Conservation (phyloP, 2,797 vertebrate genomes). For the Eulemur coronatus region DNA sequence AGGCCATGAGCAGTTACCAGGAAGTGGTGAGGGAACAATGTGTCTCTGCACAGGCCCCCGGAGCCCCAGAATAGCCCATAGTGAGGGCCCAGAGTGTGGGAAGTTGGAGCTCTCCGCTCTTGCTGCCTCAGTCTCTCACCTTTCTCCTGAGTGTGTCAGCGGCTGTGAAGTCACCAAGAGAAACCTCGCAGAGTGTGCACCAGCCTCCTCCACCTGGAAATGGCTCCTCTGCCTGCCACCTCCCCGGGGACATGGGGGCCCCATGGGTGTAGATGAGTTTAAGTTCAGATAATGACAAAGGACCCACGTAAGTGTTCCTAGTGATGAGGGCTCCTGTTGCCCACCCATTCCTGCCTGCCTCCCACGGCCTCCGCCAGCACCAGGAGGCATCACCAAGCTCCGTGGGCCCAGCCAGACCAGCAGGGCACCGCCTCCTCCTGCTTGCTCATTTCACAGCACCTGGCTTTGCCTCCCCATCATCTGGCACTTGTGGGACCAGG, state of each 20-base stretch:
- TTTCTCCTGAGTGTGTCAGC: background rate
- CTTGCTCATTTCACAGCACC: slow-evolving; percentile 44
- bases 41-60: background rate
- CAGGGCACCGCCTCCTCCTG: slow-evolving; percentile 31
- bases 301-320: background rate
- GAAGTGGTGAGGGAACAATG: background rate
- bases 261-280: slow-evolving; percentile 20
- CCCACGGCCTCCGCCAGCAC: background rate
- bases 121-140: background rate
- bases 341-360: slow-evolving; percentile 35
- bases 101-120: background rate
- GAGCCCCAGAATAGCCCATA: background rate
- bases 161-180: slow-evolving; percentile 6
- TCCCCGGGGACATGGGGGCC: background rate
- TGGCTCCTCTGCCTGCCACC: background rate
- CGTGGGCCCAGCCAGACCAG: accelerated
- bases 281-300: slow-evolving; percentile 49
- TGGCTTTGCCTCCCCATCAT: slow-evolving; percentile 63
- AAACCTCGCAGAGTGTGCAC: background rate
- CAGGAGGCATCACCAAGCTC: background rate
- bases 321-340: background rate
- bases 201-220: background rate
- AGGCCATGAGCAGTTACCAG: background rate
- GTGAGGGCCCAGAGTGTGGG: background rate
- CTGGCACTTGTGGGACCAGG: slow-evolving; percentile 36